These are phyloP conservation scores for Rhabdomys dilectus DNA, from an alignment of 2,113 vertebrate genomes.

Conservation along the genomic window DNA sequence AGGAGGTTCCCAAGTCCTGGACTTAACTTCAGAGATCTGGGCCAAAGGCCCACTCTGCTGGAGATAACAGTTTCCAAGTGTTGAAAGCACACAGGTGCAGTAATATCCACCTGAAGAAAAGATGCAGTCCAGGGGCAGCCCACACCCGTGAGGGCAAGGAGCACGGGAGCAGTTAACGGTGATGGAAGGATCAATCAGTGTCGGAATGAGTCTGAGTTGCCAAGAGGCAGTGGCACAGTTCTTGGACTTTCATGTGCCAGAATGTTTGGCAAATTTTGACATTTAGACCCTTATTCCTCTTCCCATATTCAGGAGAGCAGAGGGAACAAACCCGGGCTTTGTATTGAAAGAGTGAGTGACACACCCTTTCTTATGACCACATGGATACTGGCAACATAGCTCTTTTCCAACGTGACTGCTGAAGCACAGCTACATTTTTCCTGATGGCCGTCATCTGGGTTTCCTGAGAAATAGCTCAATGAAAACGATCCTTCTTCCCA, in stretches of 20 bases:
- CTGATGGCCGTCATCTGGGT: neutral
- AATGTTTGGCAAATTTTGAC: neutral
- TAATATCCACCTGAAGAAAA: too few species aligned
- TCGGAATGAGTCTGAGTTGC: neutral
- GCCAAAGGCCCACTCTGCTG: neutral
- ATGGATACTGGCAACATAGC: neutral
- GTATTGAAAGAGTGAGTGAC: neutral
- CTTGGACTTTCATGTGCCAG: neutral
- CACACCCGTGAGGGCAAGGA: rapidly evolving
- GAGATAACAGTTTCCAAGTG: neutral
- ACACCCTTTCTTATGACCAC: neutral
- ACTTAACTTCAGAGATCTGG: neutral
- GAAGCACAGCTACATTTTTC: neutral
- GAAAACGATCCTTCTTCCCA: neutral
- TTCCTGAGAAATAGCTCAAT: neutral
- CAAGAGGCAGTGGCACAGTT: neutral
- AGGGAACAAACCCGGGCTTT: neutral
- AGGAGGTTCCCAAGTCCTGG: neutral
- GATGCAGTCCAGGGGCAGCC: neutral
- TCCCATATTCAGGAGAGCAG: neutral
- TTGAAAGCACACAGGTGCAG: neutral
- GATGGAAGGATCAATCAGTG: rapidly evolving
- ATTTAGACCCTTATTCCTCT: neutral
- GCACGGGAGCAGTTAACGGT: rapidly evolving
- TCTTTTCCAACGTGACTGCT: neutral